phyloP scores from a whole-genome alignment of 2,797 vertebrate species.

The Squalus acanthias region DNA sequence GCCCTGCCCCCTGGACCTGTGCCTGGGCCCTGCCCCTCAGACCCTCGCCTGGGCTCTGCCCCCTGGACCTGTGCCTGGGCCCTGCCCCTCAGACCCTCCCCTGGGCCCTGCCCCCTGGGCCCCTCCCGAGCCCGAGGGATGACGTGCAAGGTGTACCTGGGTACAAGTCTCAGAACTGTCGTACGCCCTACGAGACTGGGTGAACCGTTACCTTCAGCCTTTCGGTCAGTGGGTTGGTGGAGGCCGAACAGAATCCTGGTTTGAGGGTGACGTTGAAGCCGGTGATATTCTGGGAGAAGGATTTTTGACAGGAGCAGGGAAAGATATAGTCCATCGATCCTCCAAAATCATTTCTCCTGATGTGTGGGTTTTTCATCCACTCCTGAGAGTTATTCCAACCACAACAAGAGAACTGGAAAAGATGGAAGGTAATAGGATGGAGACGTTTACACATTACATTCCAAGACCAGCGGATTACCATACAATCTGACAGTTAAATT shows the following conservation, averaged over 20 bases:
- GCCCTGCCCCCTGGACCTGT: too few species aligned
- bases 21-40: too few species aligned
- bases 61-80: too few species aligned
- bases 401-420: constrained; percentile 1
- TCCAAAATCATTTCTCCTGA: background rate
- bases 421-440: too few species aligned
- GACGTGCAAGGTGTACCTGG: too few species aligned
- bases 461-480: background rate
- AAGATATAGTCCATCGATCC: background rate
- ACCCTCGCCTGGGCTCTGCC: too few species aligned
- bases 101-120: too few species aligned
- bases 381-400: background rate
- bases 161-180: too few species aligned
- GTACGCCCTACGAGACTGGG: too few species aligned
- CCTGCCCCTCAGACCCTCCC: too few species aligned
- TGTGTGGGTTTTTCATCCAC: background rate
- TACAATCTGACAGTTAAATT: background rate
- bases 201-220: background rate
- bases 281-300: background rate
- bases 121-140: too few species aligned
- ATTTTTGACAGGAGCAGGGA: background rate
- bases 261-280: background rate
- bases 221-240: background rate
- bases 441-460: background rate
- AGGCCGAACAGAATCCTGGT: background rate